These are phyloP conservation scores for Trachelus tabidus DNA, from an alignment of 2,888 invertebrate species.

Conservation along the genomic window DNA sequence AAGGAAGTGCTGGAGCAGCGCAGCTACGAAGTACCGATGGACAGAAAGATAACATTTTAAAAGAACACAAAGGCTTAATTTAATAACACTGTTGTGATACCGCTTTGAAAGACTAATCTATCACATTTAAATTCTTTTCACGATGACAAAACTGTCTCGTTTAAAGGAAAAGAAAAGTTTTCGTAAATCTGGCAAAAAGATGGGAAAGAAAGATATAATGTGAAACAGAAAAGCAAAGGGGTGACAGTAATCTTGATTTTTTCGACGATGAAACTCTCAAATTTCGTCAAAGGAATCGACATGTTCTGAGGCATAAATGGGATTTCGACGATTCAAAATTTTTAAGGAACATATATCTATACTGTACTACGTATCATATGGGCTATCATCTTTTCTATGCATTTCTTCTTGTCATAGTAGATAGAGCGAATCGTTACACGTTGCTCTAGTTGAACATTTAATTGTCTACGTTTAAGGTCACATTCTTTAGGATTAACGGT, in stretches of 20 bases:
- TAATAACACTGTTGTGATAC: neutral
- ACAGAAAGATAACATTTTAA: neutral
- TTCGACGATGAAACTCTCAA: neutral
- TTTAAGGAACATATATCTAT: no score
- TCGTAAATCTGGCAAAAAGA: no score
- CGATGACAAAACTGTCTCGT: neutral
- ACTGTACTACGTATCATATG: no score
- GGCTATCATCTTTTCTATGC: neutral
- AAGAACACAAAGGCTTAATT: neutral
- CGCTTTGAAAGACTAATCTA: neutral
- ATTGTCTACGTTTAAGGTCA: neutral
- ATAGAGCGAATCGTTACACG: neutral
- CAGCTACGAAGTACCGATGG: neutral
- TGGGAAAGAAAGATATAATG: no score
- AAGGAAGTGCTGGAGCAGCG: neutral
- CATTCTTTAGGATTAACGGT: neutral
- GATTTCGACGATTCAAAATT: no score
- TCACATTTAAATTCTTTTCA: neutral
- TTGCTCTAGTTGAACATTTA: neutral
- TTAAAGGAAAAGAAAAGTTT: no score
- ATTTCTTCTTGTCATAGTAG: neutral
- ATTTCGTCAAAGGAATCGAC: neutral
- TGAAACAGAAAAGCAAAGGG: no score
- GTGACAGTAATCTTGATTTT: no score
- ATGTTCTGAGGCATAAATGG: no score